A percentile compares a stretch with the other conserved stretches of the same genome.
phyloP scores from a whole-genome alignment of 2,113 vertebrate species.

The Colinus virginianus region DNA sequence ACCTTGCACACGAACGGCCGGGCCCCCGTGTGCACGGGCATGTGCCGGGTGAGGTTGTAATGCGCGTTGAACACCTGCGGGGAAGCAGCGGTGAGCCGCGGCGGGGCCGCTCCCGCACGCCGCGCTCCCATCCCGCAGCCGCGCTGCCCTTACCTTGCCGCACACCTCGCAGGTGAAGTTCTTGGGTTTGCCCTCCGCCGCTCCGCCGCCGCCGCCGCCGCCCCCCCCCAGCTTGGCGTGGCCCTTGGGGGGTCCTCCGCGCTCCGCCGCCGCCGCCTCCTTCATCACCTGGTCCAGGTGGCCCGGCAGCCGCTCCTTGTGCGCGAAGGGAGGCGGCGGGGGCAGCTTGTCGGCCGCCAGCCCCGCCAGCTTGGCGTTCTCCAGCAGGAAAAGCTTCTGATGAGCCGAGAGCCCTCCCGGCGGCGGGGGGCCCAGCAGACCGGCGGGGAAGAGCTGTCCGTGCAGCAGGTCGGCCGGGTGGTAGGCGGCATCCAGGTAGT shows the following conservation, averaged over 20 bases:
- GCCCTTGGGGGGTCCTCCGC: conserved; percentile 81
- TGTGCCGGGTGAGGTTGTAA: conserved; percentile 98
- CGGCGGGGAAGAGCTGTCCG: conserved; percentile 89
- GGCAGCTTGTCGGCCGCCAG: conserved; percentile 87
- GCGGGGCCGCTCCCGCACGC: background rate
- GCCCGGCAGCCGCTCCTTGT: conserved; percentile 93
- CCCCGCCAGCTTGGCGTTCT: conserved; percentile 89
- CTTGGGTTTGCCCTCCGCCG: conserved; percentile 90
- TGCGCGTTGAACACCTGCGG: conserved; percentile 96
- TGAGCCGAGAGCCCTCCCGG: conserved; percentile 89
- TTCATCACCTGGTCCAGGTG: conserved; percentile 96
- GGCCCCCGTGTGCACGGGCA: conserved; percentile 98
- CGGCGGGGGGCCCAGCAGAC: conserved; percentile 81
- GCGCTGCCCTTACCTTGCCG: conserved; percentile 88
- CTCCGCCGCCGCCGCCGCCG: conserved; percentile 77
- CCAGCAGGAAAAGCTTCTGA: conserved; percentile 92
- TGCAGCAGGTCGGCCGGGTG: conserved; percentile 90
- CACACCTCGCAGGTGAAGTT: conserved; percentile 99
- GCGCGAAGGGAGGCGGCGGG: conserved; percentile 82
- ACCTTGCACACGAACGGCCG: conserved; percentile 98
- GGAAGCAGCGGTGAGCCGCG: conserved; percentile 36
- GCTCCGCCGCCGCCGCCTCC: conserved; percentile 86
- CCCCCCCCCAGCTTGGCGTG: conserved; percentile 83
- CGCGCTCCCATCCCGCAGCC: background rate
- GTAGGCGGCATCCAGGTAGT: conserved; percentile 94